Base-by-base conservation (phyloP, 2,888 invertebrate species). In the Suillia variegata region DNA sequence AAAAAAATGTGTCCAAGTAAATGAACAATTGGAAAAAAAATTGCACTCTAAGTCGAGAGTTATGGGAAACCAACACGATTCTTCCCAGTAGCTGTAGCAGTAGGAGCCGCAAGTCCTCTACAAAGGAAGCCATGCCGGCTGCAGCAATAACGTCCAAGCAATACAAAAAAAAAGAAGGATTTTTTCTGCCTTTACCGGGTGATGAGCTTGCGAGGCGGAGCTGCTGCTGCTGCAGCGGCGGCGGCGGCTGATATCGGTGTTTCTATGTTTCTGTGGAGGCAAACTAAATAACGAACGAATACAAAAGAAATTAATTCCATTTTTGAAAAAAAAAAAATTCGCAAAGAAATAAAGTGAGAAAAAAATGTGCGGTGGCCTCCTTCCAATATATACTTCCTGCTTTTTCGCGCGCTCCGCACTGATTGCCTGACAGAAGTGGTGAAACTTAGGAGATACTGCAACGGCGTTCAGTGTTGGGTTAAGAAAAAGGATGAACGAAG, bases 281-380 rank as follows among this genome's bases (percentile, higher is more conserved):
- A 38, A 50, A 64, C 65, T 65, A 67, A 70, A 68, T 68, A 70
- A 67, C 68, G 64, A 70, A 71, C 70, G 68, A 76, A 73, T 71
- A 78, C 80, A 78, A 80, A 78, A 78, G 80, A 80, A 78, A 80
- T 78, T 80, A 80, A 80, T 79, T 79, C 79, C 79, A 78, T 78
- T 77, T 70, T 67, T 74, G 4, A 26, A 20, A 20, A 52, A 33
- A 45, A 8, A 45, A 17, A 33, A 13, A n/a, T n/a, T n/a, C n/a
- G n/a, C n/a, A n/a, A n/a, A n/a, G n/a, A n/a, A n/a, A 45, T 17
- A 20, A 52, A 33, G 42, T 12, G 52, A 17, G 26, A 13, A 26
- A 34, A 47, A 24, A 26, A 42, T 38, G 48, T 48, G 49, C 21
- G 47, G 52, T 51, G 62, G 45, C 56, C 52, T 54, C 54, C 48